phyloP scores from a whole-genome alignment of 2,113 vertebrate genomes.

The Engraulis encrasicolus region DNA sequence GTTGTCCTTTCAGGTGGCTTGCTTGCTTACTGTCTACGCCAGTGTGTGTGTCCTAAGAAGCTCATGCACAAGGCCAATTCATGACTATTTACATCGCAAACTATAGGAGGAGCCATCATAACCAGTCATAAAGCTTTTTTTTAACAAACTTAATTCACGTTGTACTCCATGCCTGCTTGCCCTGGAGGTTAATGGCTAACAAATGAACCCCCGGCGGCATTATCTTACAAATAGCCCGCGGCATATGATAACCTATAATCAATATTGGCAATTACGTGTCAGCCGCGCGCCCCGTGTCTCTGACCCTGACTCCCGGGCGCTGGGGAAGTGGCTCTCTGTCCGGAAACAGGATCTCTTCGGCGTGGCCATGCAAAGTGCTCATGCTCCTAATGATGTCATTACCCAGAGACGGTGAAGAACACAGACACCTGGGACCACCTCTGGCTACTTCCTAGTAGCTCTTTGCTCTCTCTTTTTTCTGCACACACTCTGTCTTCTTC shows the following conservation, averaged over 20 bases:
- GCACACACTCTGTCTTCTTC: conserved; percentile 25
- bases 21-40: neutral
- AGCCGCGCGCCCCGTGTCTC: conserved; percentile 72
- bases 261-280: conserved; percentile 83
- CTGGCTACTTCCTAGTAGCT: conserved; percentile 62
- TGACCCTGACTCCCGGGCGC: conserved; percentile 80
- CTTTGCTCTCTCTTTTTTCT: conserved; percentile 33
- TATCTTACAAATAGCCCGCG: conserved; percentile 80
- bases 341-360: conserved; percentile 77
- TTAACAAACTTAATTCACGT: conserved; percentile 78
- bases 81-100: conserved; percentile 65
- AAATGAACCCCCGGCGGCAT: conserved; percentile 81
- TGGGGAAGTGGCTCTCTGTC: conserved; percentile 71
- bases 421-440: conserved; percentile 74
- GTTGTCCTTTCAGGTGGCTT: neutral
- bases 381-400: conserved; percentile 77
- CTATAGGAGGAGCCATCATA: conserved; percentile 67
- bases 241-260: conserved; percentile 86
- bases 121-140: conserved; percentile 73
- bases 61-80: conserved; percentile 60
- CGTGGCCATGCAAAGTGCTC: conserved; percentile 64
- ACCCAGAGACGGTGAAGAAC: conserved; percentile 56
- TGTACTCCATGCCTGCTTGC: conserved; percentile 64
- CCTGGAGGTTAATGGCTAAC: conserved; percentile 81
- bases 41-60: neutral